These are phyloP conservation scores for Linhomoeus sp. DNA, from an alignment of 2,888 invertebrate genomes.

Conservation along the genomic window DNA sequence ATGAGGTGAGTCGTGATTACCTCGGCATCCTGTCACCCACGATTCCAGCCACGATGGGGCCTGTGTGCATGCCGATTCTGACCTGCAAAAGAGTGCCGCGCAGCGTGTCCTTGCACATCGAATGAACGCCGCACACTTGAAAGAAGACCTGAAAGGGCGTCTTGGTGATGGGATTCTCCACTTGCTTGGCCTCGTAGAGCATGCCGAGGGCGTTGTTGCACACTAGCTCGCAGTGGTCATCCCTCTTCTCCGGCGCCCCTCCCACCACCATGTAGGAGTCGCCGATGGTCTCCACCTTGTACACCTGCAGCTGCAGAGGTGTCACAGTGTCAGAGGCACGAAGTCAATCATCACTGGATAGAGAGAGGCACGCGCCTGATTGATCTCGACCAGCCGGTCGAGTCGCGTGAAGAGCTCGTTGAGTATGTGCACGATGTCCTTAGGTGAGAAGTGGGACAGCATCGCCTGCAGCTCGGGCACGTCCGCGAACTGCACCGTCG, in stretches of 20 bases:
- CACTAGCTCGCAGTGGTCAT: not conserved
- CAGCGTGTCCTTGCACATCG: too few species aligned
- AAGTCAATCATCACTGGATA: not conserved
- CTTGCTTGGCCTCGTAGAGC: not conserved
- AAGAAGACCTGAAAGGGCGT: not conserved
- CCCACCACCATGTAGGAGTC: not conserved
- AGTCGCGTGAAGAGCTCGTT: constrained; percentile 21
- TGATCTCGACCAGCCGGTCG: constrained; percentile 7
- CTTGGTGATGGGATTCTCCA: not conserved
- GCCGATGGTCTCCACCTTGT: not conserved
- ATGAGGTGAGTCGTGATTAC: too few species aligned
- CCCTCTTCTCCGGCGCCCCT: not conserved
- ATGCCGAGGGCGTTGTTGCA: not conserved
- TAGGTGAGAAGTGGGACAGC: constrained; percentile 5
- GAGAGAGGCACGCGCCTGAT: not conserved
- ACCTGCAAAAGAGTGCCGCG: too few species aligned
- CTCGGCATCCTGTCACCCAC: too few species aligned
- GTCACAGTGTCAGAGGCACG: not conserved
- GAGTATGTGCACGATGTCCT: constrained; percentile 15
- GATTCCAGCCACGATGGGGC: too few species aligned
- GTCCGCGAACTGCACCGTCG: not conserved
- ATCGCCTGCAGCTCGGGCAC: not conserved
- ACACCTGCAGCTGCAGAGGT: not conserved
- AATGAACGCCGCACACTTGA: too few species aligned
- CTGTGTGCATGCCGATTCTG: too few species aligned